These are phyloP conservation scores for Leuciscus waleckii DNA, from an alignment of 2,797 vertebrate species.

Conservation along the genomic window DNA sequence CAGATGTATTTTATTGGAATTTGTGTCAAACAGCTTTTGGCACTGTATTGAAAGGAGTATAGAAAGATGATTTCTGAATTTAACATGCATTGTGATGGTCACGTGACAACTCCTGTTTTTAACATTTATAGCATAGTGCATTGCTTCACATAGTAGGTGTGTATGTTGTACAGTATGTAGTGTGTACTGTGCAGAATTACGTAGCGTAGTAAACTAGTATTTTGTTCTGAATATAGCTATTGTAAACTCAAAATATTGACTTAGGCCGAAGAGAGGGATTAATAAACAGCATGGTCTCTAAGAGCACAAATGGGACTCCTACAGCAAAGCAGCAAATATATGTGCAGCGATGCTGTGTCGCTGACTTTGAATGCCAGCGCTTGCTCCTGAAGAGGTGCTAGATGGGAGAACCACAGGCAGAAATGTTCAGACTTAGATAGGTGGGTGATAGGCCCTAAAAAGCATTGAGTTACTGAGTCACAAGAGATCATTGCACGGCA, in stretches of 20 bases:
- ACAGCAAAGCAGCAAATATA: neutral
- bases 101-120: neutral
- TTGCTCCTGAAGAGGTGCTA: conserved; percentile 16
- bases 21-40: neutral
- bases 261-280: conserved; percentile 9
- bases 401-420: neutral
- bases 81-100: neutral
- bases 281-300: neutral
- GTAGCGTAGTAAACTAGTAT: neutral
- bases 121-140: neutral
- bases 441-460: conserved; percentile 13
- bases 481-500: neutral
- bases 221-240: neutral
- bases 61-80: neutral
- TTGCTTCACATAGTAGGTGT: neutral
- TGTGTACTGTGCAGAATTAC: neutral
- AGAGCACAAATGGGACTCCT: conserved; percentile 27
- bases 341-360: neutral
- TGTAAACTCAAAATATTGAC: conserved; percentile 35
- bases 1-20: neutral
- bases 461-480: neutral
- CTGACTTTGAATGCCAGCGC: neutral
- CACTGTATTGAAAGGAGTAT: neutral
- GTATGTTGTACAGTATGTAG: neutral
- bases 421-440: conserved; percentile 11